A percentile compares a stretch with the other conserved stretches of the same genome.
Conservation (phyloP, 2,888 invertebrate species). For the Nephrotoma flavescens region DNA sequence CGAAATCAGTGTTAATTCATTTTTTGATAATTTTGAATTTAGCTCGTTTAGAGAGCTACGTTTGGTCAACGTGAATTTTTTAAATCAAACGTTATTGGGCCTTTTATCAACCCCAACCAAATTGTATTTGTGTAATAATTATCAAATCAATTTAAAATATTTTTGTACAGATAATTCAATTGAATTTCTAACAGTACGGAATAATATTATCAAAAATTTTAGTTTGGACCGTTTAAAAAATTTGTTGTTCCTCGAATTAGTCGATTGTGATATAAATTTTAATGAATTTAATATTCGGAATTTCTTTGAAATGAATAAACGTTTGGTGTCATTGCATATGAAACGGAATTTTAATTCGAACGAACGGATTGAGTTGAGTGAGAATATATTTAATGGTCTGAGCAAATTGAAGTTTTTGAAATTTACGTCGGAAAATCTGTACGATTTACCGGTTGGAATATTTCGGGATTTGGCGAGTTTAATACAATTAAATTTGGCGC, state of each 20-base stretch:
- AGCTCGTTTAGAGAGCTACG: background rate
- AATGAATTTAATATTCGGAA: background rate
- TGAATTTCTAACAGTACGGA: background rate
- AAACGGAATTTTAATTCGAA: background rate
- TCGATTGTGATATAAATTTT: background rate
- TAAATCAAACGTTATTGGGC: background rate
- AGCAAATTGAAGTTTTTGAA: background rate
- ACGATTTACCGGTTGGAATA: background rate
- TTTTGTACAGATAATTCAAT: background rate
- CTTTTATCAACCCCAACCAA: background rate
- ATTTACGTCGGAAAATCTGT: background rate
- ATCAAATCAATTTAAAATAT: background rate
- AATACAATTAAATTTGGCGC: background rate
- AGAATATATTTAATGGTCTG: background rate
- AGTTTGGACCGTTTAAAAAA: background rate
- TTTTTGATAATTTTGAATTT: background rate
- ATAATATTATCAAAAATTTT: background rate
- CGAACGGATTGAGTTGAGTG: background rate
- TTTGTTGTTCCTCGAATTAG: background rate
- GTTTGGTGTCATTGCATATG: background rate
- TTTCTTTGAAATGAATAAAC: background rate
- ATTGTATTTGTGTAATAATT: background rate
- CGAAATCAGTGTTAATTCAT: background rate
- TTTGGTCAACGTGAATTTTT: background rate
- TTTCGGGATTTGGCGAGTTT: background rate